Base-by-base conservation (phyloP, 2,113 vertebrate species). In the Gambusia affinis region DNA sequence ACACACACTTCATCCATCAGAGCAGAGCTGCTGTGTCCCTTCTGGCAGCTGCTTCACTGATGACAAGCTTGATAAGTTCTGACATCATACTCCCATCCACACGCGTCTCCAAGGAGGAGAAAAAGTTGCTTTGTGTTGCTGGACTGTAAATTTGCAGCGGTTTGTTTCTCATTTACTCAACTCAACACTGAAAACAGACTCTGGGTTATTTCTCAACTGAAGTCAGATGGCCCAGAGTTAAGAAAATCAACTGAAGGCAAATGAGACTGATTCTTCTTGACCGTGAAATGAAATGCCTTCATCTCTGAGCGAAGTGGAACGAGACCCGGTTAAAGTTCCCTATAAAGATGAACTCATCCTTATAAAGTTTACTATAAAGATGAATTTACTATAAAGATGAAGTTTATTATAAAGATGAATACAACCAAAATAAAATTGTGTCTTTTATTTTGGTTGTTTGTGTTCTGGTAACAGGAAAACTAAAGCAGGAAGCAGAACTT, bases 1-100 rank as follows among this genome's bases (percentile, higher is more conserved):
- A 87, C 88, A 93, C 82, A 79, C 84, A 47, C 44, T 90, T 89
- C 90, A 85, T 93, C 91, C 91, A 92, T 91, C 91, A 90, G 86
- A 64, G 12, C 62, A 4, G 75, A 70, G 77, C 83, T 47, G 44
- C 80, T 87, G 84, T 47, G 64, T 71, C 80, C 83, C 75, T 84
- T 82, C 87, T 88, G 85, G 79, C 86, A 76, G 82, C 78, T 81
- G 82, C 54, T 60, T 69, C 10, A 0, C 77, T 7, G 81, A 78
- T 84, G 44, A 47, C 44, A 47, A 47, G 44, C 44, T 47, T 47
- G 14, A 47, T 74, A 75, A 61, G 68, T 62, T 62, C 60, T 84
- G 82, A 87, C 85, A 85, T 82, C 87, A 87, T 80, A 29, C 44
- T 47, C 44, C 44, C 15, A 19, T 47, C 44, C 27, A 3, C 44